Conservation (phyloP, 64 coral and sea anemone genomes). For the Actinia equina region DNA sequence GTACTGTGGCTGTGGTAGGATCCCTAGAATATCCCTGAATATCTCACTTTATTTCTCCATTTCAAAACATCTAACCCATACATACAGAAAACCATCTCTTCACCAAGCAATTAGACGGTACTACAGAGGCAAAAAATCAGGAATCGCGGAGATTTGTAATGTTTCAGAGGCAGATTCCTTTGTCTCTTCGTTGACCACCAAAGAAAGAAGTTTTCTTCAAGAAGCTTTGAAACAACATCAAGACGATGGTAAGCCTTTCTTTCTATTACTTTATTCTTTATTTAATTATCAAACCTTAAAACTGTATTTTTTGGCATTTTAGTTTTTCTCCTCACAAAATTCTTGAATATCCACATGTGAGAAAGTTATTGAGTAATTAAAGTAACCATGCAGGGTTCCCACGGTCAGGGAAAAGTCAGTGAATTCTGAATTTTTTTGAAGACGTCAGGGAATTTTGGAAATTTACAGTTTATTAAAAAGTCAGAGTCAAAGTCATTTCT, state of each 20-base stretch:
- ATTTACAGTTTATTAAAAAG: too few species aligned
- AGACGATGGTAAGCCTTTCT: neutral
- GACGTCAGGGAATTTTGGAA: too few species aligned
- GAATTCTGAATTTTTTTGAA: too few species aligned
- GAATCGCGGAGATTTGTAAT: neutral
- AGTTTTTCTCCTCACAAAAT: too few species aligned
- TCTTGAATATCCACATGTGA: too few species aligned
- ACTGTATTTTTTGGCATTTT: neutral
- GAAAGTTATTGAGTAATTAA: too few species aligned
- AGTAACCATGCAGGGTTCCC: too few species aligned
- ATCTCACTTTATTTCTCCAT: neutral
- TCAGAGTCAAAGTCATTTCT: too few species aligned
- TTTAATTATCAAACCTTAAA: neutral
- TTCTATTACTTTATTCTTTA: neutral
- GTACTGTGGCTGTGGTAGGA: constrained; percentile 17
- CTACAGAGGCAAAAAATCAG: neutral
- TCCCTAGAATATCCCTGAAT: neutral
- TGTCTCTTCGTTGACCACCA: neutral
- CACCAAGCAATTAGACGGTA: neutral
- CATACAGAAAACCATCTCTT: neutral
- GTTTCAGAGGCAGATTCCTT: neutral
- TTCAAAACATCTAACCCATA: neutral
- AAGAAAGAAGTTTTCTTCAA: neutral
- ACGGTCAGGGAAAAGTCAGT: too few species aligned
- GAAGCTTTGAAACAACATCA: constrained; percentile 13